These are phyloP conservation scores for Latrodectus geometricus DNA, from an alignment of 1,140 invertebrate species.

Conservation along the genomic window DNA sequence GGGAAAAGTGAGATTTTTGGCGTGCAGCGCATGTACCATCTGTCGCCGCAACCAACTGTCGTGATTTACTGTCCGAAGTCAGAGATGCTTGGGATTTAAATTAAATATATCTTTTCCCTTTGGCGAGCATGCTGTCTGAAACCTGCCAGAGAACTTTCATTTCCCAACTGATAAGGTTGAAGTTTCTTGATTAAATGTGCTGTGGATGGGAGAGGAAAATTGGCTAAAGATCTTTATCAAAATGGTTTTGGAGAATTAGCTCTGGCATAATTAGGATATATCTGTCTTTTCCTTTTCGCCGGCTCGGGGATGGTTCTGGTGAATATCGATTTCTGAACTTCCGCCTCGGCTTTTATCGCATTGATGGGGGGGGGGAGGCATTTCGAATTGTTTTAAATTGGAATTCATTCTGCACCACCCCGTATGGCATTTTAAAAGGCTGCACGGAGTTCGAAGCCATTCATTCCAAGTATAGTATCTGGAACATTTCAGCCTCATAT, in stretches of 20 bases:
- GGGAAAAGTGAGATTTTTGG: too few species aligned
- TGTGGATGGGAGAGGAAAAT: background rate
- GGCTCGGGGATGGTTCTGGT: background rate
- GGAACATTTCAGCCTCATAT: too few species aligned
- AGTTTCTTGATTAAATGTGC: background rate
- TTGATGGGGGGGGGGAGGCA: background rate
- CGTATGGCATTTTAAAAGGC: too few species aligned
- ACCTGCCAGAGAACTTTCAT: background rate
- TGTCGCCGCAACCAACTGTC: background rate
- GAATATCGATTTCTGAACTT: background rate
- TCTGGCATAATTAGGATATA: background rate
- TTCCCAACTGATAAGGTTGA: background rate
- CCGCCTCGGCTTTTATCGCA: too few species aligned
- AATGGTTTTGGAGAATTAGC: background rate
- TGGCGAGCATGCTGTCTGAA: background rate
- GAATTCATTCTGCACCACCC: background rate
- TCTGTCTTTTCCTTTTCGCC: background rate
- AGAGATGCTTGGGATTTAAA: background rate
- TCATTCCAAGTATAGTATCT: too few species aligned
- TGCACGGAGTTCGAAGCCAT: too few species aligned
- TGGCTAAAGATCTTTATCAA: background rate
- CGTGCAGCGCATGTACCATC: background rate
- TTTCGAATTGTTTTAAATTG: background rate
- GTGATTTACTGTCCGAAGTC: background rate
- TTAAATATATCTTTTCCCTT: constrained; percentile 1